Conservation (phyloP, 2,888 invertebrate species). For the Epistrophe eligans region DNA sequence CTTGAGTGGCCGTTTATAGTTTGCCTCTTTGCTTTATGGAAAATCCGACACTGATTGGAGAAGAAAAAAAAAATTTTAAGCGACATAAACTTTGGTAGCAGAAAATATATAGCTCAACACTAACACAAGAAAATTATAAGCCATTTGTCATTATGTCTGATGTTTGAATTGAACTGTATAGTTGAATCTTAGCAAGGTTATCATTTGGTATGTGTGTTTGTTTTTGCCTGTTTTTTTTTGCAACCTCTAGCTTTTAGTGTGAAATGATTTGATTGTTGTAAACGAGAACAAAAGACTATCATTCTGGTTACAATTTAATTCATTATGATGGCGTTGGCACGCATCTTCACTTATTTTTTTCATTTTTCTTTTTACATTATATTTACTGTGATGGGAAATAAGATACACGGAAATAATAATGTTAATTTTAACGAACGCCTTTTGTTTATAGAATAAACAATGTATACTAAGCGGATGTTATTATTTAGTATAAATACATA, state of each 20-base stretch:
- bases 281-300: constrained; percentile 54
- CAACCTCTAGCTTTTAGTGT: constrained; percentile 24
- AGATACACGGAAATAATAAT: constrained; percentile 50
- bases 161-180: constrained; percentile 6
- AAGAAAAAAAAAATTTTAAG: constrained; percentile 1
- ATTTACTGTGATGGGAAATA: constrained; percentile 8
- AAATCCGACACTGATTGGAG: neutral
- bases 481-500: neutral
- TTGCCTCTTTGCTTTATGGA: neutral
- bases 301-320: constrained; percentile 43
- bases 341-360: constrained; percentile 12
- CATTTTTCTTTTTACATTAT: neutral
- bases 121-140: constrained; percentile 4
- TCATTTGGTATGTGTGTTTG: neutral
- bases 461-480: constrained; percentile 9
- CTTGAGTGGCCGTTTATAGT: neutral
- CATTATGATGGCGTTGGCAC: constrained; percentile 32
- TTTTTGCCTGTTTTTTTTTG: constrained; percentile 27
- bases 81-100: constrained; percentile 16
- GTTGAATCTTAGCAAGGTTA: neutral
- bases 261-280: constrained; percentile 58
- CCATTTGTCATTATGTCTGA: constrained; percentile 25
- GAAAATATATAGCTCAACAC: neutral
- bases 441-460: constrained; percentile 31
- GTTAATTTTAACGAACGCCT: constrained; percentile 31